phyloP scores from a whole-genome alignment of 2,888 invertebrate species.

The Cyclophora albipunctata region DNA sequence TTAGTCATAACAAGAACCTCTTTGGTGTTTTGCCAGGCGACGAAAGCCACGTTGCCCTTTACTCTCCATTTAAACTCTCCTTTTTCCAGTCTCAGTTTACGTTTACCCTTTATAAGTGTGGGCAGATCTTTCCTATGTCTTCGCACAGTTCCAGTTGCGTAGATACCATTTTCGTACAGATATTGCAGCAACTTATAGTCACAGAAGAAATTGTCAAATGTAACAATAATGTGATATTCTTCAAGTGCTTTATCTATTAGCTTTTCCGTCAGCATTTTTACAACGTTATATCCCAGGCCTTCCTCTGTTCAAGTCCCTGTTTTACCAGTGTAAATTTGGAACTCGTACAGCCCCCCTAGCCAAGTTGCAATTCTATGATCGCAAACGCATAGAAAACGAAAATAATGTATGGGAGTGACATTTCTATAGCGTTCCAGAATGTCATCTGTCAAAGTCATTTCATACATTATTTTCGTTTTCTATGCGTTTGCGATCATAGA shows the following conservation, averaged over 20 bases:
- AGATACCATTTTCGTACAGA: slow-evolving; percentile 15
- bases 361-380: too few species aligned
- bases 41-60: slow-evolving; percentile 21
- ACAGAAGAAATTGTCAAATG: slow-evolving; percentile 22
- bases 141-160: slow-evolving; percentile 18
- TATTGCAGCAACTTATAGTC: slow-evolving; percentile 9
- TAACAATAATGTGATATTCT: slow-evolving; percentile 4
- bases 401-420: too few species aligned
- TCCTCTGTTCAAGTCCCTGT: slow-evolving; percentile 15
- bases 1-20: slow-evolving; percentile 21
- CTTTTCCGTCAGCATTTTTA: slow-evolving; percentile 14
- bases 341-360: too few species aligned
- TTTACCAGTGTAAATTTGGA: slow-evolving; percentile 12
- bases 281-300: slow-evolving; percentile 21
- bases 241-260: slow-evolving; percentile 6
- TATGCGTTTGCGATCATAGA: too few species aligned
- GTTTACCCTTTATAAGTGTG: slow-evolving; percentile 15
- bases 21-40: slow-evolving; percentile 27
- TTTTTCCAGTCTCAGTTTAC: slow-evolving; percentile 16
- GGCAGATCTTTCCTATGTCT: slow-evolving; percentile 19
- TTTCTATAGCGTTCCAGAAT: too few species aligned
- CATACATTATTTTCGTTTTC: too few species aligned
- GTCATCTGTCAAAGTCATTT: too few species aligned
- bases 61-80: slow-evolving; percentile 25
- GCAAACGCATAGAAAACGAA: too few species aligned